These are phyloP conservation scores for Cyprinodon brontotheroides DNA, from an alignment of 2,113 vertebrate species.

Conservation along the genomic window DNA sequence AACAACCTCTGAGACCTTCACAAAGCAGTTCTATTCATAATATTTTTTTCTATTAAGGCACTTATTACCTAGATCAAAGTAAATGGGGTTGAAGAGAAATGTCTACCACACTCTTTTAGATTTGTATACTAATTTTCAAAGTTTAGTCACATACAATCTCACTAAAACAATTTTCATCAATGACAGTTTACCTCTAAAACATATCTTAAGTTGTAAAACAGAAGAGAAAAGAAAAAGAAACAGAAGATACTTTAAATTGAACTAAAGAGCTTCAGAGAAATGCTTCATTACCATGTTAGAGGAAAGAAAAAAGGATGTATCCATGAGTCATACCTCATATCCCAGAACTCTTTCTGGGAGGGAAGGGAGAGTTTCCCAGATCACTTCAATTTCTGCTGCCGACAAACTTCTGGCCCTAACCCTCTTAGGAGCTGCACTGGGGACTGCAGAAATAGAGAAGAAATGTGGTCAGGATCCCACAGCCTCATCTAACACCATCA, in stretches of 20 bases:
- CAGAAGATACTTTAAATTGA: not conserved
- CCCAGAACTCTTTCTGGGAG: conserved; percentile 89
- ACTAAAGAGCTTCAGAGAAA: conserved; percentile 15
- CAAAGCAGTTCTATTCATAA: no score
- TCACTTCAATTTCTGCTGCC: conserved; percentile 88
- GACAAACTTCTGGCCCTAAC: conserved; percentile 86
- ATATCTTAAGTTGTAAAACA: not conserved
- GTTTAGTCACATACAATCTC: not conserved
- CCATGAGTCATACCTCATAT: conserved; percentile 84
- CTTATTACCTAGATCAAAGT: not conserved
- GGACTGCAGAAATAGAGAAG: conserved; percentile 81
- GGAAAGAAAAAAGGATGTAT: conserved; percentile 4
- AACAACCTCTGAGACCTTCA: not conserved
- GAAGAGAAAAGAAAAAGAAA: not conserved
- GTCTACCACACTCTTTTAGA: not conserved
- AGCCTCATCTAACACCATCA: conserved; percentile 60
- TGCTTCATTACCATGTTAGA: conserved; percentile 22
- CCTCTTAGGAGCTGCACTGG: conserved; percentile 81
- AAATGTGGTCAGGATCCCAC: conserved; percentile 51
- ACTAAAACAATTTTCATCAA: no score
- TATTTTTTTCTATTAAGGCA: not conserved
- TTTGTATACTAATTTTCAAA: not conserved
- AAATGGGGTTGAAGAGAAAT: not conserved
- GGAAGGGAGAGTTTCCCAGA: conserved; percentile 84
- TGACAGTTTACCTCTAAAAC: not conserved